Conservation (phyloP, 2,888 invertebrate genomes). For the Scaptomyza flava region DNA sequence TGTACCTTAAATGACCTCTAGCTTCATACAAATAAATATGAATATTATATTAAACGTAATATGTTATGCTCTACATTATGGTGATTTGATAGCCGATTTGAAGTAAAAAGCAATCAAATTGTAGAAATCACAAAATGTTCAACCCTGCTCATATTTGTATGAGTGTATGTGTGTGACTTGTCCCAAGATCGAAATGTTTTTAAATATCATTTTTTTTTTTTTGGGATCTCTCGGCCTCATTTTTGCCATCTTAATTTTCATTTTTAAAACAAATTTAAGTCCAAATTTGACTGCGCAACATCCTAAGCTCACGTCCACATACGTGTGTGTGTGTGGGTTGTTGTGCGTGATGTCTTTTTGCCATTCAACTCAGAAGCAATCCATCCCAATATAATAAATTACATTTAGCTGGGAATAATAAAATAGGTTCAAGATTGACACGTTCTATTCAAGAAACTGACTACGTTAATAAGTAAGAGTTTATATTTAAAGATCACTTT, state of each 20-base stretch:
- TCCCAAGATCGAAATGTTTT: background rate
- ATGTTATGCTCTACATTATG: background rate
- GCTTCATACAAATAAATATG: constrained; percentile 77
- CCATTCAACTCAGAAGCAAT: too few species aligned
- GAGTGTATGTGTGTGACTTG: background rate
- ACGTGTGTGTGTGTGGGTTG: too few species aligned
- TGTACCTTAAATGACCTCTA: constrained; percentile 71
- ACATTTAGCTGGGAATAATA: too few species aligned
- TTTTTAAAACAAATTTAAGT: background rate
- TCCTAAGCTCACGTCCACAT: too few species aligned
- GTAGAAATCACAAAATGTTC: background rate
- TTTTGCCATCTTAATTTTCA: background rate
- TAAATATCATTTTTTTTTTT: background rate
- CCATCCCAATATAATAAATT: too few species aligned
- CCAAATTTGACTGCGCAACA: background rate
- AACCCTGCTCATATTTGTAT: background rate
- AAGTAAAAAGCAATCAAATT: background rate
- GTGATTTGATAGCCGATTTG: background rate
- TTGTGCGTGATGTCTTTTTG: too few species aligned
- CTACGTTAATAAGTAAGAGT: too few species aligned
- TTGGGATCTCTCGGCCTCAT: background rate
- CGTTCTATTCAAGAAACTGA: too few species aligned
- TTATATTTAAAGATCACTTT: too few species aligned
- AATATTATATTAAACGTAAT: constrained; percentile 36
- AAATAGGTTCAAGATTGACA: too few species aligned